Percentiles rank a stretch among this genome's conserved stretches.
phyloP scores from a whole-genome alignment of 2,888 invertebrate species.

The Mamestra brassicae region DNA sequence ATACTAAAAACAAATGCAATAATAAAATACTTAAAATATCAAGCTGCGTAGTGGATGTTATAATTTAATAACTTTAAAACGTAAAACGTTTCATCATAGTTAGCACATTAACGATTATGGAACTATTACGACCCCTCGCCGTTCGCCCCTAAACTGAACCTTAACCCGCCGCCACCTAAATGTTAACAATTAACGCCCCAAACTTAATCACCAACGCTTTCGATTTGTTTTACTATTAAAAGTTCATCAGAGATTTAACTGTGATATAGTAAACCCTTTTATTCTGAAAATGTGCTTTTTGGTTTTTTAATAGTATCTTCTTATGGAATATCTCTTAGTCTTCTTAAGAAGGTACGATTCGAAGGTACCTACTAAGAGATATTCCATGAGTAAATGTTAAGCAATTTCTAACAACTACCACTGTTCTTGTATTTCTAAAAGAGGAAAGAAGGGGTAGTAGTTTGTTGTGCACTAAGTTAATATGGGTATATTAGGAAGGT shows the following conservation, averaged over 20 bases:
- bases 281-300: background rate
- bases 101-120: slow-evolving; percentile 37
- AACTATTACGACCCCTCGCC: slow-evolving; percentile 37
- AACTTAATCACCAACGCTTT: slow-evolving; percentile 46
- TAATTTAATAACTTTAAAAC: slow-evolving; percentile 14
- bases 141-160: slow-evolving; percentile 38
- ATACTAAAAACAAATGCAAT: too few relatives aligned
- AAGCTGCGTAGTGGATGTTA: background rate
- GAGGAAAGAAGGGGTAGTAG: too few relatives aligned
- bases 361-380: too few relatives aligned
- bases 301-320: too few relatives aligned
- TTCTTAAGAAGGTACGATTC: too few relatives aligned
- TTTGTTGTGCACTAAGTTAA: too few relatives aligned
- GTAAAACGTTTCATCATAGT: slow-evolving; percentile 8
- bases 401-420: too few relatives aligned
- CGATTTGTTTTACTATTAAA: slow-evolving; percentile 37
- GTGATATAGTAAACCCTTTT: background rate
- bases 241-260: background rate
- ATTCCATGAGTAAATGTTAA: too few relatives aligned
- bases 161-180: slow-evolving; percentile 45
- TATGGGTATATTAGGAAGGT: too few relatives aligned
- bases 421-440: too few relatives aligned
- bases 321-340: too few relatives aligned
- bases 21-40: background rate
- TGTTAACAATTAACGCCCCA: slow-evolving; percentile 55